These are phyloP conservation scores for Alfaro cultratus DNA, from an alignment of 2,797 vertebrate species.

Conservation along the genomic window DNA sequence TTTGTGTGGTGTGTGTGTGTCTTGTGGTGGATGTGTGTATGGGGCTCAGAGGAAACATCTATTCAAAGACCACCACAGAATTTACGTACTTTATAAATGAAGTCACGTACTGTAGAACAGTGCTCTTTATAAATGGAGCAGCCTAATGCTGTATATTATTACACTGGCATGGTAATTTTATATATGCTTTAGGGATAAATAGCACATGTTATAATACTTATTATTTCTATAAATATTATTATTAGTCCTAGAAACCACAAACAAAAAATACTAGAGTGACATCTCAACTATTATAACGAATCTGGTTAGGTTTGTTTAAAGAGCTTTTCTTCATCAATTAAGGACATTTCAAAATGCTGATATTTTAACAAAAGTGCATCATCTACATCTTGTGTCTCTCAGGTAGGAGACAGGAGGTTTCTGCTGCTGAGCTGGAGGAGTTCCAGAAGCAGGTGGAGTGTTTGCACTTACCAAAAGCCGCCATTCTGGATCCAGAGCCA, in stretches of 20 bases:
- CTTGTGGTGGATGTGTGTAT: neutral
- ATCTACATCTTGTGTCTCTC: constrained; percentile 18
- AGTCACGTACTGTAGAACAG: neutral
- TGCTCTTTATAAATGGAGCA: neutral
- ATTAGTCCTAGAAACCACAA: neutral
- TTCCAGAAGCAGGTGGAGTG: constrained; percentile 57
- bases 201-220: neutral
- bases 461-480: constrained; percentile 37
- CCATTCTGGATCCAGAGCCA: constrained; percentile 33
- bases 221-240: neutral
- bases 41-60: neutral
- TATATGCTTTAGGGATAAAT: neutral
- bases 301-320: neutral
- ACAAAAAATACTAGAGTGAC: neutral
- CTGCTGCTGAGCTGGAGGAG: constrained; percentile 43
- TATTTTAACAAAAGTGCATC: neutral
- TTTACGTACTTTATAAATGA: neutral
- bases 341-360: neutral
- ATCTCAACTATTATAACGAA: neutral
- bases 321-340: neutral
- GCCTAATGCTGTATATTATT: neutral
- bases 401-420: constrained; percentile 50
- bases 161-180: neutral
- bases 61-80: too few relatives aligned
- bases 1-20: too few relatives aligned